These are phyloP conservation scores for Ctenochaetus hawaiiensis DNA, from an alignment of 2,797 vertebrate species.

Conservation along the genomic window DNA sequence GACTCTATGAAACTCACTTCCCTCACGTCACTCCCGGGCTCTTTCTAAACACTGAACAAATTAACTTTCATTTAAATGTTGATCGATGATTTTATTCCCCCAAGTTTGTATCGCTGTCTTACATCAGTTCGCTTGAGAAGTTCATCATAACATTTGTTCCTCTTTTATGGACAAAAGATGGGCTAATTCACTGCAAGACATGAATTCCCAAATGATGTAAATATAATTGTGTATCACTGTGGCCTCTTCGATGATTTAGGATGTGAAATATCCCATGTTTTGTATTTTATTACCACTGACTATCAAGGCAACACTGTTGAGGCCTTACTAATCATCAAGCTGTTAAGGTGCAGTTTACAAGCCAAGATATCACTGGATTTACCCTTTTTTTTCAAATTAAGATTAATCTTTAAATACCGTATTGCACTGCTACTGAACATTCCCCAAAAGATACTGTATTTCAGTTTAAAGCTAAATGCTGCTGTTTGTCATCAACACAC, in stretches of 20 bases:
- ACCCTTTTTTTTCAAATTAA: constrained; percentile 1
- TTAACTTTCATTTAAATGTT: not conserved
- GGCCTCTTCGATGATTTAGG: constrained; percentile 54
- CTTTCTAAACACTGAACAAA: not conserved
- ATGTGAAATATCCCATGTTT: constrained; percentile 50
- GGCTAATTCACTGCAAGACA: constrained; percentile 19
- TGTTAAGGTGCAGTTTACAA: constrained; percentile 42
- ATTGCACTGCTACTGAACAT: constrained; percentile 33
- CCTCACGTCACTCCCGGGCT: constrained; percentile 32
- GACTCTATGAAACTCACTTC: not conserved
- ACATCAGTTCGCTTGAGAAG: not conserved
- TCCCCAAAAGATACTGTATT: constrained; percentile 29
- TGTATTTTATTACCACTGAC: constrained; percentile 60
- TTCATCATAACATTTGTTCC: constrained; percentile 28
- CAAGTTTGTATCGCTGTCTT: constrained; percentile 3
- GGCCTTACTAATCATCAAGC: constrained; percentile 43
- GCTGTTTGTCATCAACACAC: constrained; percentile 13
- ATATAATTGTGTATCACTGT: constrained; percentile 59
- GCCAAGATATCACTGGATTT: constrained; percentile 24
- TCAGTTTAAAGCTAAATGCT: constrained; percentile 25
- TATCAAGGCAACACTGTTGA: constrained; percentile 54
- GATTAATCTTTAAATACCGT: constrained; percentile 41
- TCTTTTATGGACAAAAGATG: constrained; percentile 24
- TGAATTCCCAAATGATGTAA: constrained; percentile 60
- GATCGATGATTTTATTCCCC: constrained; percentile 8